Base-by-base conservation (phyloP, 2,888 invertebrate genomes). In the Xestoiulus laeticollis region DNA sequence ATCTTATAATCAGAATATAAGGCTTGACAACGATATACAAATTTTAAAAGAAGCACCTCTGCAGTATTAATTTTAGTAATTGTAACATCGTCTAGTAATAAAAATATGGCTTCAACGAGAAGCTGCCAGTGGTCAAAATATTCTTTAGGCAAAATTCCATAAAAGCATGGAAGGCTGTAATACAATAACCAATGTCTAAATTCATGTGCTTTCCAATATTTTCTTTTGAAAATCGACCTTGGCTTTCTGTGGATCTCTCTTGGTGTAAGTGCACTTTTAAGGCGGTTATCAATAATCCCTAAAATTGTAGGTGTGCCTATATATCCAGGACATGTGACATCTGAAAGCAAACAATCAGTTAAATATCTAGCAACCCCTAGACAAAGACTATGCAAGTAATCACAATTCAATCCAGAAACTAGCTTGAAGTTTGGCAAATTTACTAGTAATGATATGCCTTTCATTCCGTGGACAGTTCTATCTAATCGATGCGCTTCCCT, bases 341-440 rank as follows among this genome's bases (percentile, higher is more conserved):
- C 48, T 48, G 48, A 48, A 48, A 48, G 19, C 14, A 48, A 48
- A 38, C 38, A 38, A 8, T 38, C 38, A 38, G 38, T 38, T 38
- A 38, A 38, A 38, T 38, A 38, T 38, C 38, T 38, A 8, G 38
- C 8, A 38, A 48, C 48, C 8, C 85, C 85, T 33, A 30, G 14
- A 10, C 26, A 85, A 12, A 85, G 16, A 22, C 32, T 26, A 85
- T 85, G 85, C 85, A 85, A 33, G 33, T 85, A 85, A 19, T 85
- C 85, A 32, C 32, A 16, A 33, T 22, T 22, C 2, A 26, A 82
- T 82, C 19, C 82, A n/a, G 26, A 14, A 12, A 82, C 82, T 30
- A 16, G 12, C 1, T 38, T 85, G 30, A 85, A 85, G 10, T 44
- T 44, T 44, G 30, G 85, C 38, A 85, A 44, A 22, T 32, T 83